These are phyloP conservation scores for Pao palembangensis DNA, from an alignment of 2,113 vertebrate species.

Conservation along the genomic window DNA sequence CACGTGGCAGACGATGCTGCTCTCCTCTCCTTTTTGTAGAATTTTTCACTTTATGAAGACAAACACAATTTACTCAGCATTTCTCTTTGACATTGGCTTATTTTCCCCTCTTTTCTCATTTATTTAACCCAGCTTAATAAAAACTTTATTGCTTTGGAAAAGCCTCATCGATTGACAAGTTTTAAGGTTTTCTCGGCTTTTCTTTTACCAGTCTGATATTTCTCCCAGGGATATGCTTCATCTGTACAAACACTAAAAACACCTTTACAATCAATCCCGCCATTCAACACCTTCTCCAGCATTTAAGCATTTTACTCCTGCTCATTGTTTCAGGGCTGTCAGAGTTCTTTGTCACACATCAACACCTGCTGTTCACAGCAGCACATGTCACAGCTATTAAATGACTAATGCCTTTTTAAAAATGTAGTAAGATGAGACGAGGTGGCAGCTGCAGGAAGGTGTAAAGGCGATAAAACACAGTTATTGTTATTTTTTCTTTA, in stretches of 20 bases:
- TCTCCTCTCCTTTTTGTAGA: constrained; percentile 38
- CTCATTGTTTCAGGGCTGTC: no score
- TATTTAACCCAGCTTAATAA: constrained; percentile 61
- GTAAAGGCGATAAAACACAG: not conserved
- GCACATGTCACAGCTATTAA: constrained; percentile 21
- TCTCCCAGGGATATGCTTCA: constrained; percentile 47
- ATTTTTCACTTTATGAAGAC: constrained; percentile 32
- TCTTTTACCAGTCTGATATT: constrained; percentile 51
- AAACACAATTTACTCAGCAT: constrained; percentile 37
- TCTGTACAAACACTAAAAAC: not conserved
- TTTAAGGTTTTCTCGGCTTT: constrained; percentile 38
- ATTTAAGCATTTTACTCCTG: not conserved
- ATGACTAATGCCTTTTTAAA: constrained; percentile 30
- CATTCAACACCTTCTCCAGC: not conserved
- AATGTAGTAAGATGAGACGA: constrained; percentile 51
- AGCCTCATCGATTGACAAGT: constrained; percentile 57
- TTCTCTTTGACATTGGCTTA: constrained; percentile 19
- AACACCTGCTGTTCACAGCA: constrained; percentile 23
- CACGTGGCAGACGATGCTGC: constrained; percentile 34
- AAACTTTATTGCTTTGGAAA: constrained; percentile 61
- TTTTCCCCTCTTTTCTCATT: constrained; percentile 35
- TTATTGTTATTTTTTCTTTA: no score
- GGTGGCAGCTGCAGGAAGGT: constrained; percentile 41
- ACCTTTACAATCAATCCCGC: no score
- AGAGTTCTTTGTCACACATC: not conserved